These are phyloP conservation scores for Uloborus plumipes DNA, from an alignment of 2,888 invertebrate genomes.

Conservation along the genomic window DNA sequence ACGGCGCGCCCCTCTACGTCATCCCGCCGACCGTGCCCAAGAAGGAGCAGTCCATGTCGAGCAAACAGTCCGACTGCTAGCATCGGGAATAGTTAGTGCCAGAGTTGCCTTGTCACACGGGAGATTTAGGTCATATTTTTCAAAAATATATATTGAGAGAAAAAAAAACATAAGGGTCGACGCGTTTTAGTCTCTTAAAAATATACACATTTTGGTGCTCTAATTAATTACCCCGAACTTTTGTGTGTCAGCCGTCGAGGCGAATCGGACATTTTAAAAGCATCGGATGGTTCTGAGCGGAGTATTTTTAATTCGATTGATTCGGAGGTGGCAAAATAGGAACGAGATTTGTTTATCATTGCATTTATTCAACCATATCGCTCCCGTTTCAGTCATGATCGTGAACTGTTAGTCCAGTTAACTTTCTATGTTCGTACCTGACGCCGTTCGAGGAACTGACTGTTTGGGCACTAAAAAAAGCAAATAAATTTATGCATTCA, in stretches of 20 bases:
- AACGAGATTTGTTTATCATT: constrained; percentile 56
- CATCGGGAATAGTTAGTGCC: constrained; percentile 47
- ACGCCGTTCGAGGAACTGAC: constrained; percentile 48
- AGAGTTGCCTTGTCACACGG: constrained; percentile 60
- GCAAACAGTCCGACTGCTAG: constrained; percentile 64
- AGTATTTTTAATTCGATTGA: constrained; percentile 49
- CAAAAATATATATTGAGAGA: constrained; percentile 1
- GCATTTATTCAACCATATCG: constrained; percentile 65
- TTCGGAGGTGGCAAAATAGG: constrained; percentile 25
- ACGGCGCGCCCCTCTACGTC: constrained; percentile 66
- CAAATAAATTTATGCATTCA: constrained; percentile 47
- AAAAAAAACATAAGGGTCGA: neutral
- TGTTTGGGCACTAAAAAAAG: constrained; percentile 45
- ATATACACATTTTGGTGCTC: constrained; percentile 54
- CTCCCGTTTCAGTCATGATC: constrained; percentile 54
- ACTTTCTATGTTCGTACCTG: constrained; percentile 62
- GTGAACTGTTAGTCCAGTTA: constrained; percentile 58
- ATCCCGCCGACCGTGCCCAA: constrained; percentile 66
- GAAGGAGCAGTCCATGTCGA: constrained; percentile 62
- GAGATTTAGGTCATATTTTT: constrained; percentile 63
- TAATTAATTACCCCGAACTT: constrained; percentile 16
- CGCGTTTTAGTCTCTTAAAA: constrained; percentile 62
- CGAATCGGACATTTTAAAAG: too few species aligned
- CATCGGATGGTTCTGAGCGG: constrained; percentile 13
- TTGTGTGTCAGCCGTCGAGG: neutral